Percentiles rank a stretch among this genome's conserved stretches.
Evolutionary conservation across 2,797 vertebrate species (phyloP).

Genomic region (Clarias fuscus): DNA sequence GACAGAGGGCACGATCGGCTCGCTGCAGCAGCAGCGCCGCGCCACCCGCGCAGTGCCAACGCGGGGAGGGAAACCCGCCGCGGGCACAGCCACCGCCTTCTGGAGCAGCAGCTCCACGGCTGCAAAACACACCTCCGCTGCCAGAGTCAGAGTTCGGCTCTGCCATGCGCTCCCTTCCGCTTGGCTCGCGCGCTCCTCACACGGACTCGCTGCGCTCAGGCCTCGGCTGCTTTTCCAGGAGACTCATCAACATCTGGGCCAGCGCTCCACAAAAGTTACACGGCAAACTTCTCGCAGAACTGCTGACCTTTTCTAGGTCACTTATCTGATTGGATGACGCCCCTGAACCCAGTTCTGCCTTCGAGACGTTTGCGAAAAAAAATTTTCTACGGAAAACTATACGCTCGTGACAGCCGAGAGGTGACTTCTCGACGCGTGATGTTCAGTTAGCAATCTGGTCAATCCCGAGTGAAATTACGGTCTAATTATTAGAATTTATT

Average conservation of each 20-base stretch:
- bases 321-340: neutral
- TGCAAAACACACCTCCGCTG: constrained; percentile 56
- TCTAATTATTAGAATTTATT: neutral
- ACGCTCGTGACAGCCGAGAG: neutral
- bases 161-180: constrained; percentile 56
- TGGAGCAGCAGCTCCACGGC: constrained; percentile 54
- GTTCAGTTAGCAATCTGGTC: neutral
- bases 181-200: constrained; percentile 1
- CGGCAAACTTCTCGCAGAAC: constrained; percentile 2
- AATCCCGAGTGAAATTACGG: neutral
- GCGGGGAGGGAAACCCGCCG: constrained; percentile 59
- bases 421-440: neutral
- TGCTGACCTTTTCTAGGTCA: constrained; percentile 13
- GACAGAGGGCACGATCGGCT: constrained; percentile 91
- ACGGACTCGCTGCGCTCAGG: constrained; percentile 1
- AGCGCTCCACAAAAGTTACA: neutral
- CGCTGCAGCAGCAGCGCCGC: constrained; percentile 81
- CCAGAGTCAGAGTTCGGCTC: constrained; percentile 67
- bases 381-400: no score
- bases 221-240: neutral
- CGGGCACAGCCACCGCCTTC: constrained; percentile 57
- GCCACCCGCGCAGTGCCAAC: constrained; percentile 80
- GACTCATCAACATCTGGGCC: constrained; percentile 29
- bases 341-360: neutral
- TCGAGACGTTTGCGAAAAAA: no score